These are phyloP conservation scores for Diceros bicornis DNA, from an alignment of 2,797 vertebrate species.

Conservation along the genomic window DNA sequence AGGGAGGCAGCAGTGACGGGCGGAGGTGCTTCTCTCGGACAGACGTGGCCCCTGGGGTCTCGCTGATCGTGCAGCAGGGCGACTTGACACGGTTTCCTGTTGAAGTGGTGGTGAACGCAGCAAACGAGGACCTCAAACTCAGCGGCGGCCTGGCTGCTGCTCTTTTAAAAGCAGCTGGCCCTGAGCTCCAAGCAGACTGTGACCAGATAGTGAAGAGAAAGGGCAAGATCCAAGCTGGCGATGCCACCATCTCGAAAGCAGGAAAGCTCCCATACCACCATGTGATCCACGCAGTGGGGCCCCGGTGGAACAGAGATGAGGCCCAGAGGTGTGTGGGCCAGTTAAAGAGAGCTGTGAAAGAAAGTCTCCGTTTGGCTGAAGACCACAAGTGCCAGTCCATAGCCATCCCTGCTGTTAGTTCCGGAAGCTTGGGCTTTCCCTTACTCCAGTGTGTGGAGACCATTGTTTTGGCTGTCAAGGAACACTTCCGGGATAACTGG, in stretches of 20 bases:
- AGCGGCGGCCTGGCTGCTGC: constrained; percentile 89
- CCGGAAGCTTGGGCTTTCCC: constrained; percentile 93
- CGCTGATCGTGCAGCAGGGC: constrained; percentile 88
- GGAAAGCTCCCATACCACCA: constrained; percentile 91
- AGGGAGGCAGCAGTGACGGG: neutral
- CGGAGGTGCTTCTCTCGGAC: constrained; percentile 76
- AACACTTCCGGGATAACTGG: constrained; percentile 83
- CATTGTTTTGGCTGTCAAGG: constrained; percentile 90
- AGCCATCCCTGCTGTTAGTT: constrained; percentile 93
- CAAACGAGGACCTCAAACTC: constrained; percentile 92
- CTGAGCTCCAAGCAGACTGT: constrained; percentile 90
- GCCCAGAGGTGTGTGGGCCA: fast-evolving
- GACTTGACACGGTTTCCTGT: constrained; percentile 89
- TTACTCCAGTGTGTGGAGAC: constrained; percentile 88
- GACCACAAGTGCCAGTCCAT: constrained; percentile 84
- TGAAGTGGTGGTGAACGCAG: constrained; percentile 93
- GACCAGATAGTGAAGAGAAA: constrained; percentile 79
- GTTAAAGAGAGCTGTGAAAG: constrained; percentile 88
- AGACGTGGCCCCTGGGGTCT: constrained; percentile 86
- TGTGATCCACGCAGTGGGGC: constrained; percentile 94
- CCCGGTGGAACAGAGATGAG: constrained; percentile 85
- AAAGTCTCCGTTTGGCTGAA: constrained; percentile 89
- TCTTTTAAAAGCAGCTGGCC: constrained; percentile 91
- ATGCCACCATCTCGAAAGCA: constrained; percentile 82
- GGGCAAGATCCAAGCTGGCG: constrained; percentile 86